Conservation (phyloP, 2,888 invertebrate species). For the Nomada flava region DNA sequence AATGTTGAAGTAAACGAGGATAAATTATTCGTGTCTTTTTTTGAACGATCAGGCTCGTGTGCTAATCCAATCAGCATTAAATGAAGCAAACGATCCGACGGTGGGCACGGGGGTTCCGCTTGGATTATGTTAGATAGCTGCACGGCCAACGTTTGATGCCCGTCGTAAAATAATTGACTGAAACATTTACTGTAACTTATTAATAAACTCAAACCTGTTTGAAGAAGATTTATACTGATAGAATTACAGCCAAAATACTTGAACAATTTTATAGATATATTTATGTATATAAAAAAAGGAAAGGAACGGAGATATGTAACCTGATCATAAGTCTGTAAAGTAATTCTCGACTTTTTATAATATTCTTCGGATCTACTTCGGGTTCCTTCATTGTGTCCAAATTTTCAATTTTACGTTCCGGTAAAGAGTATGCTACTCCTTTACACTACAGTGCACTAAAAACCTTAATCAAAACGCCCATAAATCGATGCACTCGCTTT, state of each 20-base stretch:
- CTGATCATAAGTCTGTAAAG: constrained; percentile 97
- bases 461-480: constrained; percentile 61
- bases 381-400: constrained; percentile 83
- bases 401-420: constrained; percentile 50
- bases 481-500: constrained; percentile 64
- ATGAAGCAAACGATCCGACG: constrained; percentile 96
- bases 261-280: not conserved
- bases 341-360: constrained; percentile 94
- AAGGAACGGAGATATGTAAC: constrained; percentile 83
- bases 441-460: constrained; percentile 38
- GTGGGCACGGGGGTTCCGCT: constrained; percentile 97
- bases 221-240: not conserved
- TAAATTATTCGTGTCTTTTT: constrained; percentile 86
- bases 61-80: constrained; percentile 94
- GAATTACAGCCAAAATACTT: too few species aligned
- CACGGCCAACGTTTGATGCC: constrained; percentile 96
- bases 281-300: not conserved
- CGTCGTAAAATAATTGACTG: constrained; percentile 99
- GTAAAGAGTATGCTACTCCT: constrained; percentile 60
- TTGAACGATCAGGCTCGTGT: constrained; percentile 90
- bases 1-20: constrained; percentile 87
- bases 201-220: not conserved
- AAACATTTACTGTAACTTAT: constrained; percentile 71
- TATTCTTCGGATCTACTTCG: constrained; percentile 89
- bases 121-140: constrained; percentile 93